Evolutionary conservation across 2,113 vertebrate species (phyloP).

Genomic region (Psephotus haematonotus): DNA sequence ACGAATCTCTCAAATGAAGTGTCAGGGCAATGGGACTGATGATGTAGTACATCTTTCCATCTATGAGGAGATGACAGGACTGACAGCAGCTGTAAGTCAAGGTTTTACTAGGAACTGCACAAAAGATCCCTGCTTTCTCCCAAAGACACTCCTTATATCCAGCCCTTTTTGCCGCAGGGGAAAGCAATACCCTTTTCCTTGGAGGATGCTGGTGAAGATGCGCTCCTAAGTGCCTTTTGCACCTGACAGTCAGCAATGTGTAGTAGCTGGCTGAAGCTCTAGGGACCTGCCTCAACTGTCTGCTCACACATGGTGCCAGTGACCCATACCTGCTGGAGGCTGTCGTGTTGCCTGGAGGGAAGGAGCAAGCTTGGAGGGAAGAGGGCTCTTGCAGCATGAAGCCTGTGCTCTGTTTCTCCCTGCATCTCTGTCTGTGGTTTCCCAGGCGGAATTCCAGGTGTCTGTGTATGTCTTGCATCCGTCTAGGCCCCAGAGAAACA

Average conservation of each 20-base stretch:
- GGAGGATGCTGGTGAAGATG: not conserved
- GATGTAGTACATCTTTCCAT: not conserved
- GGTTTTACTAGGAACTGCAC: not conserved
- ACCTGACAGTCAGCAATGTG: accelerated
- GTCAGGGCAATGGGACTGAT: not conserved
- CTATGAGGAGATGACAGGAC: not conserved
- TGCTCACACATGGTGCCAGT: not conserved
- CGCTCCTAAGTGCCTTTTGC: not conserved
- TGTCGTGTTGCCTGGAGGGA: not conserved
- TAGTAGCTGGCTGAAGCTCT: not conserved
- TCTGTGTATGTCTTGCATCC: accelerated
- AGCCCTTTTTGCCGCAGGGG: not conserved
- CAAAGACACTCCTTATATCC: not conserved
- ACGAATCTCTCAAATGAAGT: not conserved
- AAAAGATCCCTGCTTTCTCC: not conserved
- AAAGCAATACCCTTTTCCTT: not conserved
- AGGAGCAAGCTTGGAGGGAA: not conserved
- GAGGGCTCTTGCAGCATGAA: not conserved
- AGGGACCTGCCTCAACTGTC: not conserved
- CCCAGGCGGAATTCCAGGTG: not conserved
- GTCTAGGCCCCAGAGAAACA: not conserved
- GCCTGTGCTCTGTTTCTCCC: not conserved
- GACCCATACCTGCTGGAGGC: not conserved
- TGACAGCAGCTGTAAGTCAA: not conserved
- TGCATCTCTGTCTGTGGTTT: not conserved